A percentile compares a stretch with the other conserved stretches of the same genome.
Conservation (phyloP, 2,888 invertebrate genomes). For the Entomobrya proxima region DNA sequence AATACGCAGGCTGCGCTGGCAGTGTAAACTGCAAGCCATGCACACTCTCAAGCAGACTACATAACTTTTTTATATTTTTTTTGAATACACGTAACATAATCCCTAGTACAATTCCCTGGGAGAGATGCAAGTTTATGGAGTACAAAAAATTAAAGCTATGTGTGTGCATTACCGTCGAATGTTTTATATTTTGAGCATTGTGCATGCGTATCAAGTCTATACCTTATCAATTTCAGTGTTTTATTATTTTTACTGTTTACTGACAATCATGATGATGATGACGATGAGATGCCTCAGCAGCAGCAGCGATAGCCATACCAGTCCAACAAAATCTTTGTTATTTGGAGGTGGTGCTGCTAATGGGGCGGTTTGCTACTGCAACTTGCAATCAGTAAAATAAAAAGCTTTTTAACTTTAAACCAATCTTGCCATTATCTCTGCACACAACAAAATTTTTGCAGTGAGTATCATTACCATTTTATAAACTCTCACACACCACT, state of each 20-base stretch:
- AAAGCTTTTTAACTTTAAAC: background rate
- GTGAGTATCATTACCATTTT: background rate
- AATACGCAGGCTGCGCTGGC: too few species aligned
- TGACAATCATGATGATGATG: background rate
- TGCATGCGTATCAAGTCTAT: background rate
- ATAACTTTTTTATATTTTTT: constrained; percentile 3
- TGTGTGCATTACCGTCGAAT: background rate
- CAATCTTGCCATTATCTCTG: background rate
- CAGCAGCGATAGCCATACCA: background rate
- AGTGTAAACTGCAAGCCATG: background rate
- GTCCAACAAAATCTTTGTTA: too few species aligned
- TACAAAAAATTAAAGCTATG: constrained; percentile 1
- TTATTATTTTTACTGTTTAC: constrained; percentile 20
- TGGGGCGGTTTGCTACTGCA: background rate
- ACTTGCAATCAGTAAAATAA: constrained; percentile 9
- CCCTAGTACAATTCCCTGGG: background rate
- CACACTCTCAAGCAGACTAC: too few species aligned
- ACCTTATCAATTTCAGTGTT: constrained; percentile 8
- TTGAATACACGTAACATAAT: background rate
- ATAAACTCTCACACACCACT: too few species aligned
- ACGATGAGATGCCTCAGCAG: background rate
- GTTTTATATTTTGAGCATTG: background rate
- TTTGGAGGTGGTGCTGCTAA: background rate
- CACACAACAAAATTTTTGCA: background rate
- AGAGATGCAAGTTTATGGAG: background rate